Evolutionary conservation across 2,888 invertebrate species (phyloP), one percentile per base, ranked within the genome.

Genomic region (Sphinx pinastri): DNA sequence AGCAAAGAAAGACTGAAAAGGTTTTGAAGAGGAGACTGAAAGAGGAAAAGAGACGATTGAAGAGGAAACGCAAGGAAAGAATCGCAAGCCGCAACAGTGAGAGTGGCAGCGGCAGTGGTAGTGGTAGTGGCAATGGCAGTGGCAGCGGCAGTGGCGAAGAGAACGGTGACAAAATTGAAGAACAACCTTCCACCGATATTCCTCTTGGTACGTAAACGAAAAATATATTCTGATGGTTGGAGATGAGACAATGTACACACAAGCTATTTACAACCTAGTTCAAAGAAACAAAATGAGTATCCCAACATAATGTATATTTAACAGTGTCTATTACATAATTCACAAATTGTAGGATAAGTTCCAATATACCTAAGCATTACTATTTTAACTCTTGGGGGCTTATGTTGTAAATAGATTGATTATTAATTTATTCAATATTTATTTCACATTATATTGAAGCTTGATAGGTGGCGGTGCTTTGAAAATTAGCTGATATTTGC

Each of bases 11-110:
- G 80, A 94, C 92, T 57, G 93, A 94, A 71, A 95, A 88, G 76
- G 89, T 93, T 67, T 86, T 95, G 67, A 95, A 94, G 79, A 94
- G 91, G 81, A 95, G 95, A 77, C 81, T 94, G 51, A 94, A 93
- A 82, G 93, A 93, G 67, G 90, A 93, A 71, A 93, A 87, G 77
- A 90, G 78, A 80, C 93, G 86, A 76, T 79, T 90, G 38, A 90
- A 90, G 76, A 91, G 90, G 80, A 87, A 87, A 72, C 76, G 78
- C 67, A 81, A 55, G 55, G 55, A 55, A 12, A 19, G 19, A 19
- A 55, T 11, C 11, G 3, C 19, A 4, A 19, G 4, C 19, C 55
- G 55, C 16, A 55, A 55, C 19, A 55, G 55, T 12, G 55, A 19
- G 11, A 55, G 55, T 19, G 55, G 19, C 19, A 16, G 54, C 54